phyloP scores from a whole-genome alignment of 2,113 vertebrate genomes.

The Hassar affinis region DNA sequence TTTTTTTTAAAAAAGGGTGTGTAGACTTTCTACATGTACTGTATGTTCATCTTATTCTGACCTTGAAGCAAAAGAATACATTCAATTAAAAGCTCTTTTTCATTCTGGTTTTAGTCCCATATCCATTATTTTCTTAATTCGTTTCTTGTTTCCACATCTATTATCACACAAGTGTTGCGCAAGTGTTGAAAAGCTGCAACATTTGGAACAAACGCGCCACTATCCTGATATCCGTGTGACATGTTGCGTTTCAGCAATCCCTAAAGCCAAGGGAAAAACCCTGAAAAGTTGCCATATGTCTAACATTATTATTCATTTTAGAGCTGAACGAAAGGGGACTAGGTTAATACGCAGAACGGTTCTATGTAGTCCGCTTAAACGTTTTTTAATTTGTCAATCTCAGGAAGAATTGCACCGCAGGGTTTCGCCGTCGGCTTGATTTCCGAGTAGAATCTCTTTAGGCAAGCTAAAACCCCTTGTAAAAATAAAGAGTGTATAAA shows the following conservation, averaged over 20 bases:
- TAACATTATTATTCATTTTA: slow-evolving; percentile 23
- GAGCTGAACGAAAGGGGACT: neutral
- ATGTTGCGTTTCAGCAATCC: slow-evolving; percentile 29
- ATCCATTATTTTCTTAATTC: neutral
- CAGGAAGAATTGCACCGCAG: neutral
- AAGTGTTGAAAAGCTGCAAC: slow-evolving; percentile 22
- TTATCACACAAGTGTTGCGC: neutral
- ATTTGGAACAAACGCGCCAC: slow-evolving; percentile 18
- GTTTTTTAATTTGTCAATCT: neutral
- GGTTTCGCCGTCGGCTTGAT: neutral
- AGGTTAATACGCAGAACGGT: neutral
- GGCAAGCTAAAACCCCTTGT: neutral
- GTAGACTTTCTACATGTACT: neutral
- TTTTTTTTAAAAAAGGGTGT: neutral
- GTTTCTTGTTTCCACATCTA: neutral
- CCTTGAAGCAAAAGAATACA: neutral
- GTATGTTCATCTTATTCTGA: neutral
- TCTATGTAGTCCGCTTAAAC: neutral
- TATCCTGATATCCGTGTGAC: slow-evolving; percentile 26
- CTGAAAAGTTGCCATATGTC: slow-evolving; percentile 6
- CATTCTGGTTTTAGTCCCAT: no score
- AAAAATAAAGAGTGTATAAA: neutral
- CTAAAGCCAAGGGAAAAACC: slow-evolving; percentile 2
- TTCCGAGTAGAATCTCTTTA: neutral
- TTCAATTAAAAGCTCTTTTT: neutral